Evolutionary conservation across 2,113 vertebrate species (phyloP).

Genomic region (Empidonax traillii): DNA sequence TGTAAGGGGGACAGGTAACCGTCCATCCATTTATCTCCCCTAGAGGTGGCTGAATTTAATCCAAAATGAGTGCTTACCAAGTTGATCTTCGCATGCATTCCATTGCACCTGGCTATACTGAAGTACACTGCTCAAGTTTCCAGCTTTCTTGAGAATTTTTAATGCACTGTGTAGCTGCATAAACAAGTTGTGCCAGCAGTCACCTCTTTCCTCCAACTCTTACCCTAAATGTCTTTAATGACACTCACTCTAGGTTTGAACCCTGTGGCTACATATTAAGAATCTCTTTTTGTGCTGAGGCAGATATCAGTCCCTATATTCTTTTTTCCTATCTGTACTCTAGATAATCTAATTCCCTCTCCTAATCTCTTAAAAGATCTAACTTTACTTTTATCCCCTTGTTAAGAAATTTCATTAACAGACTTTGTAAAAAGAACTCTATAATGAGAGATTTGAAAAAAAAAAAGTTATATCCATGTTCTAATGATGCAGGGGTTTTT

Average conservation of each 20-base stretch:
- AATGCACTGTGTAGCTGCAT: background rate
- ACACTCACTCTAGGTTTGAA: background rate
- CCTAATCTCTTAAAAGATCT: background rate
- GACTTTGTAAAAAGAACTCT: background rate
- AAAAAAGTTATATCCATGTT: background rate
- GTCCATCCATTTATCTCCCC: background rate
- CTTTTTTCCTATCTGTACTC: background rate
- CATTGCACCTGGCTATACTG: background rate
- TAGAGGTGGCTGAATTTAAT: fast-evolving
- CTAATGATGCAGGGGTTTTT: background rate
- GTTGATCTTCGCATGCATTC: background rate
- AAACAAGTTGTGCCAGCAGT: background rate
- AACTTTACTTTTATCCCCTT: background rate
- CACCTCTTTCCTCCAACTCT: background rate
- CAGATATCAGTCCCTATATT: background rate
- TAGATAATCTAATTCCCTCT: background rate
- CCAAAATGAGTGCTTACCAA: background rate
- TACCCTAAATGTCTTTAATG: fast-evolving
- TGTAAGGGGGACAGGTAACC: background rate
- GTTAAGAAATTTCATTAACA: conserved; percentile 7
- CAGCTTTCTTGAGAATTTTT: background rate
- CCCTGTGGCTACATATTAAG: background rate
- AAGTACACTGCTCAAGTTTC: background rate
- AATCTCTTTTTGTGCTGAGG: background rate
- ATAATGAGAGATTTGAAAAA: background rate